phyloP scores from a whole-genome alignment of 2,797 vertebrate genomes.

The Anas capensis region DNA sequence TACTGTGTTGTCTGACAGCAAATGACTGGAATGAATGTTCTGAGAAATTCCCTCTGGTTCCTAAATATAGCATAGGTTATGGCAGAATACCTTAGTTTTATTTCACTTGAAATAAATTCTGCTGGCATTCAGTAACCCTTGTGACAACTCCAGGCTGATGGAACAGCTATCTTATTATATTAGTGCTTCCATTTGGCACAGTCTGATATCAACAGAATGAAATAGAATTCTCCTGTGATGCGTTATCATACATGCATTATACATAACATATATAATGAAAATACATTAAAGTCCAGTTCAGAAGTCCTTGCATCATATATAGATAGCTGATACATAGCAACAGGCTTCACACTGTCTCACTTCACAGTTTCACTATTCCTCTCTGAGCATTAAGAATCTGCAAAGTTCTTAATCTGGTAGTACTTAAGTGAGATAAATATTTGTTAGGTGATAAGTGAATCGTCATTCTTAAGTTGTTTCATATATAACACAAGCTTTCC shows the following conservation, averaged over 20 bases:
- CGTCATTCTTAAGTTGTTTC: neutral
- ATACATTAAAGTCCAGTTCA: neutral
- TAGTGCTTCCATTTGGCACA: neutral
- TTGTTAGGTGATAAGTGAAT: neutral
- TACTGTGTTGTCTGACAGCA: neutral
- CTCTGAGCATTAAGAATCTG: neutral
- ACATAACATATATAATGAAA: fast-evolving
- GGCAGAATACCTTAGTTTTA: neutral
- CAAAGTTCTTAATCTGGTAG: neutral
- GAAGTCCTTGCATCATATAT: neutral
- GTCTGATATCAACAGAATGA: neutral
- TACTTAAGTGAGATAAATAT: neutral
- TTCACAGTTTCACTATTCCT: neutral
- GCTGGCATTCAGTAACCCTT: neutral
- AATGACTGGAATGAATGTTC: neutral
- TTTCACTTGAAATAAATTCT: neutral
- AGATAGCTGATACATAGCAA: neutral
- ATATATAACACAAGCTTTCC: neutral
- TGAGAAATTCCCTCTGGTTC: neutral
- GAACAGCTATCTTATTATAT: neutral
- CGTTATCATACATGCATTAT: neutral
- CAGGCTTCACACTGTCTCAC: neutral
- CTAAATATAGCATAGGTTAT: neutral
- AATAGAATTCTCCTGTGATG: neutral
- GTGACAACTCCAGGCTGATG: neutral